phyloP scores from a whole-genome alignment of 2,797 vertebrate species.

The Moxostoma hubbsi region DNA sequence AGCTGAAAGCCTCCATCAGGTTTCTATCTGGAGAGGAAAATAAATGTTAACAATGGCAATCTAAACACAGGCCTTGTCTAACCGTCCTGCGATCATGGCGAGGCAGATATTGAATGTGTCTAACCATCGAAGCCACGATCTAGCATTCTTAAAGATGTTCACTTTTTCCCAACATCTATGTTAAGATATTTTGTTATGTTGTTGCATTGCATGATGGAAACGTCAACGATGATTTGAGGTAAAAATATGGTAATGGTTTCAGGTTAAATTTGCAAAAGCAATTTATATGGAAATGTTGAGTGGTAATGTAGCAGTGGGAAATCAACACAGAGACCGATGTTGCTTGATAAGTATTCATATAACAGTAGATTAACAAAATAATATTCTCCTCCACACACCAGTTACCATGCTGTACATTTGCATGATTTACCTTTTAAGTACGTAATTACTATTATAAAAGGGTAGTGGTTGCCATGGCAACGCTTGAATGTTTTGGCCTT shows the following conservation, averaged over 20 bases:
- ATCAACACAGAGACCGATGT: slow-evolving; percentile 74
- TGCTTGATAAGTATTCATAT: slow-evolving; percentile 69
- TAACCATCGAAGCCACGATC: slow-evolving; percentile 3
- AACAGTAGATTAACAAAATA: slow-evolving; percentile 62
- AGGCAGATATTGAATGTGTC: not conserved
- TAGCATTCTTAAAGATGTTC: slow-evolving; percentile 31
- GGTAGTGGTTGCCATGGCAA: slow-evolving; percentile 1
- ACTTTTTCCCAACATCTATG: slow-evolving; percentile 5
- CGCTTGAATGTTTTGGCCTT: not conserved
- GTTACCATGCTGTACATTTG: slow-evolving; percentile 23
- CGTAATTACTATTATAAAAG: slow-evolving; percentile 13
- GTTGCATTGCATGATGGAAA: slow-evolving; percentile 44
- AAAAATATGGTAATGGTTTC: slow-evolving; percentile 79
- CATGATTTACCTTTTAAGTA: slow-evolving; percentile 36
- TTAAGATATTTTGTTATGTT: slow-evolving; percentile 30
- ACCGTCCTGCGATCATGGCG: slow-evolving; percentile 9
- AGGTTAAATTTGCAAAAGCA: slow-evolving; percentile 82
- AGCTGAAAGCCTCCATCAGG: slow-evolving; percentile 47
- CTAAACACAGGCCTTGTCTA: slow-evolving; percentile 26
- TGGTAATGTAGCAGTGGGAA: slow-evolving; percentile 72
- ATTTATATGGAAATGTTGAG: slow-evolving; percentile 83
- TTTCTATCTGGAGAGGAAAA: slow-evolving; percentile 46
- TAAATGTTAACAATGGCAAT: slow-evolving; percentile 43
- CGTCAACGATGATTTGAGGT: slow-evolving; percentile 73
- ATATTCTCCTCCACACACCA: slow-evolving; percentile 55